phyloP scores from a whole-genome alignment of 2,888 invertebrate genomes.

The Calameuta filiformis region DNA sequence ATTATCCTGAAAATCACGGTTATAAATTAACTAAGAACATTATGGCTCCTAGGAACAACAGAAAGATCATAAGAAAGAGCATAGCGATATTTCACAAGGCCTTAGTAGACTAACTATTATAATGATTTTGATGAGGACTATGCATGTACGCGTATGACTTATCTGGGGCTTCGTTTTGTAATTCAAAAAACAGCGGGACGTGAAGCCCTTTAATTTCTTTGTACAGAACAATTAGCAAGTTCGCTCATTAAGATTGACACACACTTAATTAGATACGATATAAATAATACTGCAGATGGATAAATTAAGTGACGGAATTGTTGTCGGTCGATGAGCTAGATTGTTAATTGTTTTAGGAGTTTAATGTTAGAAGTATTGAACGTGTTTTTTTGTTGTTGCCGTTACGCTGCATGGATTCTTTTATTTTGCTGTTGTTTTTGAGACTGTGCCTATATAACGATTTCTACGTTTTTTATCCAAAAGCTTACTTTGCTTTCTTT shows the following conservation, averaged over 20 bases:
- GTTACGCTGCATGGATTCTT: background rate
- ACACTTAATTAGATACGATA: background rate
- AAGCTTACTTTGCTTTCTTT: background rate
- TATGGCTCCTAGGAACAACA: background rate
- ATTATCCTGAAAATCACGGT: background rate
- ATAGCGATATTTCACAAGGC: background rate
- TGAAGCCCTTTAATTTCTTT: background rate
- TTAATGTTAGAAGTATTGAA: background rate
- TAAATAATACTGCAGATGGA: background rate
- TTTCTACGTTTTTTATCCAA: background rate
- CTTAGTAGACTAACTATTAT: background rate
- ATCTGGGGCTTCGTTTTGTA: background rate
- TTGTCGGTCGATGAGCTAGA: background rate
- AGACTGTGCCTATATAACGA: background rate
- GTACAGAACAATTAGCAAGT: background rate
- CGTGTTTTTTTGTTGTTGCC: background rate
- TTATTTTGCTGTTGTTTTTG: background rate
- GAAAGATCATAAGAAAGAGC: background rate
- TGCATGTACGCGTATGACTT: background rate
- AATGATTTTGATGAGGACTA: background rate
- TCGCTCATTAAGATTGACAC: background rate
- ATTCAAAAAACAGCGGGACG: background rate
- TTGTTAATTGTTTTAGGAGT: background rate
- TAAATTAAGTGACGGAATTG: background rate
- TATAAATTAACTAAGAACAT: background rate